These are phyloP conservation scores for Fopius arisanus DNA, from an alignment of 1,140 invertebrate genomes.

Conservation along the genomic window DNA sequence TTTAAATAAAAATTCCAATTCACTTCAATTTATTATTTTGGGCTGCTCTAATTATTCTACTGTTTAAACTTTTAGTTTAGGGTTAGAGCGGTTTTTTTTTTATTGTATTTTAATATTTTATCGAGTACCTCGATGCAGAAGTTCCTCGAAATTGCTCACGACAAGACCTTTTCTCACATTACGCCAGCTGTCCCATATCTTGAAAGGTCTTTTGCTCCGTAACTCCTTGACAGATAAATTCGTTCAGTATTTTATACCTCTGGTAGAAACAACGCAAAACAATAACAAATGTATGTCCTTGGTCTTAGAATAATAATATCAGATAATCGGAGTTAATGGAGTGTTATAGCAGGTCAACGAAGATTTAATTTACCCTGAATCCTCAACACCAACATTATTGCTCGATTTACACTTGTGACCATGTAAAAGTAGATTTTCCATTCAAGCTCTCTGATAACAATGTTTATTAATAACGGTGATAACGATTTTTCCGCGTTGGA, in stretches of 20 bases:
- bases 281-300: too few relatives aligned
- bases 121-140: conserved; percentile 81
- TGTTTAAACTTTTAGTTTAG: too few relatives aligned
- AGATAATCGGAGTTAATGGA: conserved; percentile 54
- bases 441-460: too few relatives aligned
- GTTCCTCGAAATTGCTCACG: conserved; percentile 89
- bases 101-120: too few relatives aligned
- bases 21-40: too few relatives aligned
- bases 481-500: not conserved
- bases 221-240: conserved; percentile 72
- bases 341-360: conserved; percentile 52
- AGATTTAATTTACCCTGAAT: conserved; percentile 49
- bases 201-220: conserved; percentile 95
- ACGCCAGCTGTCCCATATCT: conserved; percentile 96
- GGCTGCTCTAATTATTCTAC: too few relatives aligned
- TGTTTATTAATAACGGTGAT: too few relatives aligned
- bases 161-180: conserved; percentile 92
- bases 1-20: not conserved
- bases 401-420: not conserved
- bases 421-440: too few relatives aligned
- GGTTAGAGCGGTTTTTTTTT: too few relatives aligned
- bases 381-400: conserved; percentile 20
- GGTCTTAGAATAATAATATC: not conserved
- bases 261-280: too few relatives aligned
- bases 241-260: conserved; percentile 32